phyloP scores from a whole-genome alignment of 2,888 invertebrate species.

The Epirrhoe tristata region DNA sequence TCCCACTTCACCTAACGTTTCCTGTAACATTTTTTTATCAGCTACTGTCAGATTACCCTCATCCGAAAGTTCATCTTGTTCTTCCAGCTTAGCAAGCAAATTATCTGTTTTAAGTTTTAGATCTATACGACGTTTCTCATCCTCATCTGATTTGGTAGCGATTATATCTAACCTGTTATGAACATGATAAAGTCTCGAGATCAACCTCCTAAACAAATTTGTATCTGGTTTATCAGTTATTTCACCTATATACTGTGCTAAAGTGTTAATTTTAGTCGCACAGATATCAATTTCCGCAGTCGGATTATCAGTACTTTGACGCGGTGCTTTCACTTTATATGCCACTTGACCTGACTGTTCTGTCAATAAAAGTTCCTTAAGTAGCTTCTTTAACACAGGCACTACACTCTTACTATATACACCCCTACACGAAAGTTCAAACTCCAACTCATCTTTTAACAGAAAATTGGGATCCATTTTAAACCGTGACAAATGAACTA shows the following conservation, averaged over 20 bases:
- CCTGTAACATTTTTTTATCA: constrained; percentile 1
- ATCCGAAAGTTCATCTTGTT: constrained; percentile 1
- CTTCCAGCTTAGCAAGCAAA: background rate
- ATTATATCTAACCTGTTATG: background rate
- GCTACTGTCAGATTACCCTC: background rate
- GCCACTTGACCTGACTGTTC: background rate
- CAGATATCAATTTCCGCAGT: background rate
- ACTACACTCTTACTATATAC: background rate
- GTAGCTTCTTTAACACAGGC: background rate
- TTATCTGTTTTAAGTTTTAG: background rate
- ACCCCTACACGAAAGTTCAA: constrained; percentile 1
- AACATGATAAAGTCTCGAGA: background rate
- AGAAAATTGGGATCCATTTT: background rate
- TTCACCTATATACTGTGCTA: constrained; percentile 1
- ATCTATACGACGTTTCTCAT: background rate
- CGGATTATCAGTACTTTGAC: background rate
- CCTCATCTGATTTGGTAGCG: background rate
- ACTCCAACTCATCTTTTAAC: background rate
- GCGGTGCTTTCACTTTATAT: background rate
- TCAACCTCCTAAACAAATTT: background rate
- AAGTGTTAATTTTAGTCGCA: background rate
- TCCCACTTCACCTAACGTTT: constrained; percentile 3
- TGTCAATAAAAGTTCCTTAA: background rate
- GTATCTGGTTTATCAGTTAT: background rate
- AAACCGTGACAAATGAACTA: background rate